phyloP scores from a whole-genome alignment of 2,888 invertebrate genomes.

The Branchinecta sandiegonensis region DNA sequence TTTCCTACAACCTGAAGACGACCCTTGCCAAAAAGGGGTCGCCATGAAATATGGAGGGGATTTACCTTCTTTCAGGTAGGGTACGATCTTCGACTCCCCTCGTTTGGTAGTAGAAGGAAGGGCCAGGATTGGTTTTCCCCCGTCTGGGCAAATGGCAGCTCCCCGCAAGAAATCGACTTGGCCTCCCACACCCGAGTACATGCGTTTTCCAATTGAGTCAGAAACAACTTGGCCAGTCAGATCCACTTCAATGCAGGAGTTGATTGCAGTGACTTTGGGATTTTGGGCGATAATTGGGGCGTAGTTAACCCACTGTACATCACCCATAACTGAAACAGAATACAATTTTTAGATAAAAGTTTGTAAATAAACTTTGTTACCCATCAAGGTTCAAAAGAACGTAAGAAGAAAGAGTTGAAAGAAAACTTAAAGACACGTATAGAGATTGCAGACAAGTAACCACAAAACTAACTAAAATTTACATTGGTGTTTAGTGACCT shows the following conservation, averaged over 20 bases:
- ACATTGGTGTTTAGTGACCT: too few relatives aligned
- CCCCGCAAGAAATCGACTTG: constrained; percentile 90
- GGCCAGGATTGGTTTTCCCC: constrained; percentile 85
- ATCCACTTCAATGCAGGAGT: constrained; percentile 89
- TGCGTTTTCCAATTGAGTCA: constrained; percentile 71
- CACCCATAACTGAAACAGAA: constrained; percentile 57
- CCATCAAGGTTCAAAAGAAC: too few relatives aligned
- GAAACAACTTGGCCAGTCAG: constrained; percentile 83
- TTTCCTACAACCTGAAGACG: too few relatives aligned
- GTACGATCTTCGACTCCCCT: constrained; percentile 70
- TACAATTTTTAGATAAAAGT: too few relatives aligned
- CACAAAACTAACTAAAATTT: too few relatives aligned
- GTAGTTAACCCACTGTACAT: constrained; percentile 75
- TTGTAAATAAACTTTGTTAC: too few relatives aligned
- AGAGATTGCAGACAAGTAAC: too few relatives aligned
- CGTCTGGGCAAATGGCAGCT: constrained; percentile 68
- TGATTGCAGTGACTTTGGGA: constrained; percentile 88
- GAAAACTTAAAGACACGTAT: too few relatives aligned
- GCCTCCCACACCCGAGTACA: constrained; percentile 70
- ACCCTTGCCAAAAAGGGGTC: too few relatives aligned
- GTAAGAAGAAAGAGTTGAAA: too few relatives aligned
- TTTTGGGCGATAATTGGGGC: constrained; percentile 63
- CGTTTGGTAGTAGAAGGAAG: constrained; percentile 63
- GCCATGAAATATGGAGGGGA: constrained; percentile 21
- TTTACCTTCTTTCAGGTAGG: constrained; percentile 60